Base-by-base conservation (phyloP, 2,797 vertebrate genomes). In the Gymnoscopelus microlampas region DNA sequence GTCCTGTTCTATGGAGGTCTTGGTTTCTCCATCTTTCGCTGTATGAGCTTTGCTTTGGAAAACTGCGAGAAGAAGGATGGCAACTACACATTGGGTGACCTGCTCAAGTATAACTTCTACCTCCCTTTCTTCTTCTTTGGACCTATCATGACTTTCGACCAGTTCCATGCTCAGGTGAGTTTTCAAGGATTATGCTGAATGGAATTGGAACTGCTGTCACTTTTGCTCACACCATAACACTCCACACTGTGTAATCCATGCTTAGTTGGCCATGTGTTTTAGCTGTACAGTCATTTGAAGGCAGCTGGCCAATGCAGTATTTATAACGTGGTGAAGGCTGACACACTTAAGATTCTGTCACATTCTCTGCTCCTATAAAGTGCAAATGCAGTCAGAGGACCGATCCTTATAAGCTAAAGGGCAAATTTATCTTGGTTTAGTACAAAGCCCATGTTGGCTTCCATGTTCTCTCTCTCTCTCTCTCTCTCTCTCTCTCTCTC, bases 21-120 rank as follows among this genome's bases (percentile, higher is more conserved):
- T 0, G 91, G 96, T 58, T 98, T 99, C 91, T 96, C 95, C 19
- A 95, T 98, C 87, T 93, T 99, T 85, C 97, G 98, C 60, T 96
- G 96, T 63, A 96, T 97, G 95, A 99, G 98, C 89, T 99, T 99
- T 0, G 96, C 95, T 0, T 89, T 99, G 3, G 98, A 99, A 92
- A 96, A 94, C 87, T 95, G 92, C 0, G 94, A 97, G 53, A 95
- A 71, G 89, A 95, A 95, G 8, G 94, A 96, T 0, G 95, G 95
- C 58, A 95, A 92, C 89, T 98, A 95, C 87, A 94, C 94, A 4
- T 94, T 99, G 62, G 84, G 91, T 0, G 96, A 98, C 83, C 94
- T 99, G 86, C 90, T 99, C 88, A 97, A 95, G 81, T 99, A 99
- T 93, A 99, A 99, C 88, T 99, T 99, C 96, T 99, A 99, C 95